phyloP scores from a whole-genome alignment of 2,888 invertebrate genomes.

The Lymantria monacha region DNA sequence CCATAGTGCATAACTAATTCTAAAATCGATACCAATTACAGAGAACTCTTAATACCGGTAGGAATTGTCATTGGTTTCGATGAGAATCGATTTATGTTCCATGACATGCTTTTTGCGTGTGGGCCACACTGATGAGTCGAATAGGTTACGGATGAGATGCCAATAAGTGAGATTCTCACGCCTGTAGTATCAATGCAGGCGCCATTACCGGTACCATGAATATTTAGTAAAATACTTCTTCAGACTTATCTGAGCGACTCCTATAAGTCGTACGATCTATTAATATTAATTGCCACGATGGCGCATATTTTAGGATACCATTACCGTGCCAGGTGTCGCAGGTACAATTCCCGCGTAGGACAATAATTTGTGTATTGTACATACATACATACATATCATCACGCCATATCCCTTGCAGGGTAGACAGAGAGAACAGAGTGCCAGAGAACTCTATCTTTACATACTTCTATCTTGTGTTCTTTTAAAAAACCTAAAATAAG shows the following conservation, averaged over 20 bases:
- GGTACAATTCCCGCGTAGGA: no score
- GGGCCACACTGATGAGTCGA: slow-evolving; percentile 32
- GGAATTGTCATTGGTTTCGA: slow-evolving; percentile 50
- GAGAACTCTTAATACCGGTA: slow-evolving; percentile 19
- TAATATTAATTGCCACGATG: no score
- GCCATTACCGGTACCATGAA: slow-evolving; percentile 45
- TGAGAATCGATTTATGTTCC: slow-evolving; percentile 70
- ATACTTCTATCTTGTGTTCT: no score
- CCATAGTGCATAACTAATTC: slow-evolving; percentile 27
- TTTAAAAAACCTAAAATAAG: no score
- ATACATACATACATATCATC: no score
- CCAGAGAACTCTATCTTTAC: no score
- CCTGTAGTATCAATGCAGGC: slow-evolving; percentile 18
- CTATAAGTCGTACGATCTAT: no score
- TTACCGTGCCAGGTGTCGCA: no score
- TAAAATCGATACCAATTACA: slow-evolving; percentile 22
- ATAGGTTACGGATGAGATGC: slow-evolving; percentile 57
- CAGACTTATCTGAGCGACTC: background rate
- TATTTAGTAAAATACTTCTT: slow-evolving; percentile 18
- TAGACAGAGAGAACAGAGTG: no score
- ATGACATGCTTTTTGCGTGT: slow-evolving; percentile 63
- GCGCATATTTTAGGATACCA: no score
- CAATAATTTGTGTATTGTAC: no score
- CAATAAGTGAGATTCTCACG: slow-evolving; percentile 57
- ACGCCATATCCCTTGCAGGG: no score